Percentiles rank a stretch among this genome's conserved stretches.
phyloP scores from a whole-genome alignment of 2,797 vertebrate genomes.

The Oreochromis mossambicus region DNA sequence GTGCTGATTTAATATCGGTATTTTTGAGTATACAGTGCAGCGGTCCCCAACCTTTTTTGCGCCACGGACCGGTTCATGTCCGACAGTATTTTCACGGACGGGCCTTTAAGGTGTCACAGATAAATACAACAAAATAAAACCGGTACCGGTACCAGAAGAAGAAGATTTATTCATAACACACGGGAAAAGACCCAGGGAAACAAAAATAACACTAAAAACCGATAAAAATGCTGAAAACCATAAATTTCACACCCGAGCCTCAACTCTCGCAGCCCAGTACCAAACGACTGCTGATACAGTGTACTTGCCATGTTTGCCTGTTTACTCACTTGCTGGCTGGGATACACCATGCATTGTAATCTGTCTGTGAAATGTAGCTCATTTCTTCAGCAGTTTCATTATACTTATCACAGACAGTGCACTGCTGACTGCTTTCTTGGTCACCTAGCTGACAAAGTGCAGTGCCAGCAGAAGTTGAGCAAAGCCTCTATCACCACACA shows the following conservation, averaged over 20 bases:
- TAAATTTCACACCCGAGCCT: not conserved
- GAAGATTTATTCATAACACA: not conserved
- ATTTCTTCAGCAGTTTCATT: conserved; percentile 41
- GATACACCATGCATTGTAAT: not conserved
- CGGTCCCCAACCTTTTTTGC: not conserved
- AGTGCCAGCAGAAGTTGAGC: conserved; percentile 41
- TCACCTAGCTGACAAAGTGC: conserved; percentile 49
- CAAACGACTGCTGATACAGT: not conserved
- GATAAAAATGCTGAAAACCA: not conserved
- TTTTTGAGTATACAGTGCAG: not conserved
- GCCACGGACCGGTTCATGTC: not conserved
- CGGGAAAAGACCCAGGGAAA: not conserved
- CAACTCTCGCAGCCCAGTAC: not conserved
- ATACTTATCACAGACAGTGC: conserved; percentile 44
- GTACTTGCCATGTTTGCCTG: not conserved
- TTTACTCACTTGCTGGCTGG: not conserved
- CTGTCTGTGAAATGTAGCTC: conserved; percentile 29
- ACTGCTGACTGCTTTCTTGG: conserved; percentile 42
- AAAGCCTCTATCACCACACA: conserved; percentile 47
- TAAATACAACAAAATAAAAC: not conserved
- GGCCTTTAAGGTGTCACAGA: not conserved
- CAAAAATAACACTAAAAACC: not conserved
- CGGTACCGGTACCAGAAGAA: not conserved
- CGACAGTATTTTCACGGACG: not conserved
- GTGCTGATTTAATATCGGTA: not conserved